phyloP scores from a whole-genome alignment of 2,888 invertebrate genomes.

The Morpho achilles region DNA sequence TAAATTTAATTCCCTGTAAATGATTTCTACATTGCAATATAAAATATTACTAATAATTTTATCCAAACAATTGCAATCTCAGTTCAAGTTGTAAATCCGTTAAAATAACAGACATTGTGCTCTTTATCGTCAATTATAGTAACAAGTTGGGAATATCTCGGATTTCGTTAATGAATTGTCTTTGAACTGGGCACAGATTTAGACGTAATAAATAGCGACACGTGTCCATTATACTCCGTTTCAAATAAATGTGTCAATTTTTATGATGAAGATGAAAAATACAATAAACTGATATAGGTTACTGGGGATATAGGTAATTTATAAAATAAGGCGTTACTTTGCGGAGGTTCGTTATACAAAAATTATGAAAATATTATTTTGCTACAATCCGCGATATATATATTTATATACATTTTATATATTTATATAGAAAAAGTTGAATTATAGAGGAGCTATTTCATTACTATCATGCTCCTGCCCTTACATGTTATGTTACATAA shows the following conservation, averaged over 20 bases:
- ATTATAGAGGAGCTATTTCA: no score
- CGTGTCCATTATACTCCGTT: slow-evolving; percentile 6
- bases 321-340: no score
- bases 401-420: no score
- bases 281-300: not conserved
- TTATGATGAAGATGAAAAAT: not conserved
- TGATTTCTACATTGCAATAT: no score
- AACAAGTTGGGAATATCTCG: slow-evolving; percentile 15
- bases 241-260: no score
- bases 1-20: no score
- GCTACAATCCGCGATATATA: no score
- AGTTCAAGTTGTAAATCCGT: not conserved
- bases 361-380: no score
- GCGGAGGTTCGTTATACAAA: no score
- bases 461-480: no score
- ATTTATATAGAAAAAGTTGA: no score
- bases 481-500: no score
- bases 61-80: not conserved
- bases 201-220: slow-evolving; percentile 13
- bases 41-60: not conserved
- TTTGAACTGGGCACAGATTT: slow-evolving; percentile 19
- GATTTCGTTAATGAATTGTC: slow-evolving; percentile 23
- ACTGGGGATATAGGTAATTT: slow-evolving; percentile 8
- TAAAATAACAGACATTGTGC: not conserved
- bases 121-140: slow-evolving; percentile 20